These are phyloP conservation scores for Colaptes auratus DNA, from an alignment of 2,113 vertebrate species.

Conservation along the genomic window DNA sequence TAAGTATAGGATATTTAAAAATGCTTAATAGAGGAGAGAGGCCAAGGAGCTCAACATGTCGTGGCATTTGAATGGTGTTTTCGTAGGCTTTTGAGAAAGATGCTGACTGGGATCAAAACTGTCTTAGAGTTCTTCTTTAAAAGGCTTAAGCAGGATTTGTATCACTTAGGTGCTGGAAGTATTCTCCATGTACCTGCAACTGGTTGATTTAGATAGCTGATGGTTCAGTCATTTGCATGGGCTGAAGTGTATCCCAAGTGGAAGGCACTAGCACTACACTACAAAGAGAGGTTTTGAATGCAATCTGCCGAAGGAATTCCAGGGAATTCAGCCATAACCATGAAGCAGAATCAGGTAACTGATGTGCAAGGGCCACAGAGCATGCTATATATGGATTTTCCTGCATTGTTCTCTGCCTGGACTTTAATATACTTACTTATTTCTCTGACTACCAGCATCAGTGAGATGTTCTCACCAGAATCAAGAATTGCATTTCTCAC, in stretches of 20 bases:
- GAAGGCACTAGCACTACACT: not conserved
- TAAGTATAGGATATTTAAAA: not conserved
- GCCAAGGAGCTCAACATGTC: not conserved
- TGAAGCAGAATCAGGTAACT: not conserved
- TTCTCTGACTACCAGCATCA: not conserved
- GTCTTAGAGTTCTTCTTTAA: not conserved
- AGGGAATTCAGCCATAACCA: not conserved
- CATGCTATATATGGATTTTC: not conserved
- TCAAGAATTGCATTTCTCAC: not conserved
- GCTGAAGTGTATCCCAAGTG: not conserved
- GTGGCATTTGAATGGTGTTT: not conserved
- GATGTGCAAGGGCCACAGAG: not conserved
- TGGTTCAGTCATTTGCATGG: not conserved
- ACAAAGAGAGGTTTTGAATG: not conserved
- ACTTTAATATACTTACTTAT: not conserved
- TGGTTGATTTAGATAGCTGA: not conserved
- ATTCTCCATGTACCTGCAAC: not conserved
- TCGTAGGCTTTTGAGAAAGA: not conserved
- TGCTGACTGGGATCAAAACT: not conserved
- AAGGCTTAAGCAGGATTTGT: not conserved
- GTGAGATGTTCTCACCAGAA: not conserved
- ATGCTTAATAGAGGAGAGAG: not conserved
- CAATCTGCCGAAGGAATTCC: not conserved
- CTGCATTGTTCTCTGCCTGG: not conserved
- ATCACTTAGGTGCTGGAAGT: not conserved